phyloP scores from a whole-genome alignment of 2,797 vertebrate species.

The Vireo griseus region DNA sequence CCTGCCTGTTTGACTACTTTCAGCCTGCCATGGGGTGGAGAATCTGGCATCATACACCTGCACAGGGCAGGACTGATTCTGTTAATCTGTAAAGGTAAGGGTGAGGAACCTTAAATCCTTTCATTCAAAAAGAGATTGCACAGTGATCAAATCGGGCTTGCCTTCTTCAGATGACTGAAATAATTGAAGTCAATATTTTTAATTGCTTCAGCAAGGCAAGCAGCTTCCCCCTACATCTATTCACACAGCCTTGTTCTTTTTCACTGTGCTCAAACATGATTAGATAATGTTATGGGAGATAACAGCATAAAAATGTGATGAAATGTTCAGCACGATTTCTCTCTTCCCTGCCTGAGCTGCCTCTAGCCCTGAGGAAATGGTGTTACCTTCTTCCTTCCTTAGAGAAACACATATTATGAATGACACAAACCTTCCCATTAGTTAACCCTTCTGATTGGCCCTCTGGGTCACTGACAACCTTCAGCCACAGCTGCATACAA shows the following conservation, averaged over 20 bases:
- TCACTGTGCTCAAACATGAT: not conserved
- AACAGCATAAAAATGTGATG: slow-evolving; percentile 3
- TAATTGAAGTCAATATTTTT: not conserved
- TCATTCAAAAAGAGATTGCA: not conserved
- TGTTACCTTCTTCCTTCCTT: slow-evolving; percentile 1
- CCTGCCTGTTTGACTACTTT: not conserved
- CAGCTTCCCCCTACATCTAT: not conserved
- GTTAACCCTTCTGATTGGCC: slow-evolving; percentile 22
- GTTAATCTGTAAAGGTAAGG: not conserved
- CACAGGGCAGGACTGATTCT: not conserved
- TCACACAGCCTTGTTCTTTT: not conserved
- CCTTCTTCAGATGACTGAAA: not conserved
- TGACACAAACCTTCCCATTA: slow-evolving; percentile 25
- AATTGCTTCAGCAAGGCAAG: slow-evolving; percentile 4
- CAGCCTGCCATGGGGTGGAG: not conserved
- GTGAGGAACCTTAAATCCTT: not conserved
- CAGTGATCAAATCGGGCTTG: not conserved
- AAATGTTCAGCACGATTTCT: slow-evolving; percentile 37
- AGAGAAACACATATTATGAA: not conserved
- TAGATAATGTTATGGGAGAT: slow-evolving; percentile 17
- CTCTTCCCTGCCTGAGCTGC: not conserved
- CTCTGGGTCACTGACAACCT: not conserved
- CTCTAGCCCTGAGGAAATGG: not conserved
- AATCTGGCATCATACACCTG: not conserved
- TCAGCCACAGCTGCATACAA: not conserved